Evolutionary conservation across 1,140 invertebrate species (phyloP), one percentile per base, ranked within the genome.

Genomic region (Yoshiicerus persimilis): DNA sequence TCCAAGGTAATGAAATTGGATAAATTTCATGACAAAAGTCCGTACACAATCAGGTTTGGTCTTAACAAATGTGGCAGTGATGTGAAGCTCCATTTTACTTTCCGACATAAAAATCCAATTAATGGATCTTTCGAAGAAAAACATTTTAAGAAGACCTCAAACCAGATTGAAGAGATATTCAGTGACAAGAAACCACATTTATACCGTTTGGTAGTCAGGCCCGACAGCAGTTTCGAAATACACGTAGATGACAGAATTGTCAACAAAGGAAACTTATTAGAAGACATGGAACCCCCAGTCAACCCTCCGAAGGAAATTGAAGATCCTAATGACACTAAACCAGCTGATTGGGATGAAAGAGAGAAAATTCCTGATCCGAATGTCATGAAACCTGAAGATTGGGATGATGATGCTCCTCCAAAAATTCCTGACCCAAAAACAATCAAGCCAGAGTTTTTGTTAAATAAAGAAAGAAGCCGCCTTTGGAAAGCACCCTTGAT

Each of bases 11-110:
- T 95, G 25, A 95, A 98, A 92, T 94, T 99, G 32, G 95, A 94
- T 86, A 94, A 96, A 89, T 98, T 99, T 92, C 95, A 97, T 92
- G 98, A 99, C 93, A 98, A 99, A 93, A 98, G 98, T 11, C 96
- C 98, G 0, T 99, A 99, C 93, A 97, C 97, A 2, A 98, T 99
- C 91, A 99, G 99, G 99, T 99, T 99, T 94, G 99, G 98, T 2
- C 99, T 99, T 13, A 99, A 99, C 93, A 99, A 99, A 93, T 99
- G 99, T 94, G 98, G 98, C 87, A 97, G 96, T 91, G 97, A 98
- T 92, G 95, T 96, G 91, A 99, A 99, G 95, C 93, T 99, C 84
- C 99, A 99, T 93, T 99, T 99, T 92, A 99, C 99, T 92, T 98
- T 99, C 93, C 95, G 96, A 77, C 98, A 99, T 92, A 96, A 96